A percentile compares a stretch with the other conserved stretches of the same genome.
Conservation (phyloP, 2,113 vertebrate species). For the Pomatorhinus ruficollis region DNA sequence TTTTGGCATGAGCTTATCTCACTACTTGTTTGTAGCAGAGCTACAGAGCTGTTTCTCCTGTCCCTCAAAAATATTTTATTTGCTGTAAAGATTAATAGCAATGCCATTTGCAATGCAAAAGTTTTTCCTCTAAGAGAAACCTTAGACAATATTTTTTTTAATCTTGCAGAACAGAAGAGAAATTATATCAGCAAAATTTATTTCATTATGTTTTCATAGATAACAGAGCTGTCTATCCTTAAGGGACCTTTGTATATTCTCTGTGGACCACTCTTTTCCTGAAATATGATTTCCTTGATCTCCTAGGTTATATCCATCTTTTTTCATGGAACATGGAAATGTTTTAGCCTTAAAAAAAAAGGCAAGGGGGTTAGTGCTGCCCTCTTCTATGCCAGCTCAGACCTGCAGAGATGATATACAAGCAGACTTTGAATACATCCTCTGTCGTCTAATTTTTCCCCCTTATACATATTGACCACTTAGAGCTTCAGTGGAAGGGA, state of each 20-base stretch:
- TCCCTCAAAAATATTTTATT: conserved; percentile 10
- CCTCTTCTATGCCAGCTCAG: background rate
- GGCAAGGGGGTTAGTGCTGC: background rate
- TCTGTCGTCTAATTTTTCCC: background rate
- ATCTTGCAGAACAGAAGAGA: background rate
- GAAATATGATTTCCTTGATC: background rate
- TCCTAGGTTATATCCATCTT: background rate
- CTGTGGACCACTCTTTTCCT: background rate
- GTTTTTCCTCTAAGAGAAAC: background rate
- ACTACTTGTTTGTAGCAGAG: background rate
- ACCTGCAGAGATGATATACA: background rate
- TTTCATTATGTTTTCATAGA: background rate
- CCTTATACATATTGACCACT: background rate
- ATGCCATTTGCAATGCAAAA: background rate
- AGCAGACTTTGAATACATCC: background rate
- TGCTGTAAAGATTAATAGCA: background rate
- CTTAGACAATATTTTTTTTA: background rate
- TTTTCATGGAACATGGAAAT: background rate
- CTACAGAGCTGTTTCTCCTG: background rate
- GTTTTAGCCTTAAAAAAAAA: background rate
- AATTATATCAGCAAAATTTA: background rate
- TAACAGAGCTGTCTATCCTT: background rate
- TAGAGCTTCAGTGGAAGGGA: conserved; percentile 45
- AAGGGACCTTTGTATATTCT: background rate
- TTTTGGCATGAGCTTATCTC: background rate